Evolutionary conservation across 2,113 vertebrate species (phyloP).

Genomic region (Myiopsitta monachus): DNA sequence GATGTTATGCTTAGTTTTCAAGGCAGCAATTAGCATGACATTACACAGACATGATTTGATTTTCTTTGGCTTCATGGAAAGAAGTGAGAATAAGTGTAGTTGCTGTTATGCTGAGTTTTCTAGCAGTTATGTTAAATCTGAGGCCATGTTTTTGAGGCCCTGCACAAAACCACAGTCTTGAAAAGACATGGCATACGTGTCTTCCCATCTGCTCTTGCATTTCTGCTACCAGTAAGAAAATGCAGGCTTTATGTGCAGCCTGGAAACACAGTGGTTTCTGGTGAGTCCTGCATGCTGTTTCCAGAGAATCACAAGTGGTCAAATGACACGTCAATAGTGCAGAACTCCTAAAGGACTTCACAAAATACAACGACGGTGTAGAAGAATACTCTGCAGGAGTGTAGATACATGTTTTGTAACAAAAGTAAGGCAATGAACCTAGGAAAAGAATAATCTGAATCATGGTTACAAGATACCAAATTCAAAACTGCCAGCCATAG

Average conservation of each 20-base stretch:
- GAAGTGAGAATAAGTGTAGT: background rate
- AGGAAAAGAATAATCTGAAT: background rate
- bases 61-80: background rate
- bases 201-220: background rate
- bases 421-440: background rate
- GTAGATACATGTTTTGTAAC: background rate
- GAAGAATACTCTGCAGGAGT: background rate
- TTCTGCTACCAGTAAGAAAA: background rate
- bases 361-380: background rate
- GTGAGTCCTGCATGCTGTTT: background rate
- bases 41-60: background rate
- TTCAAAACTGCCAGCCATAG: background rate
- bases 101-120: background rate
- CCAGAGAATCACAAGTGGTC: background rate
- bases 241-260: fast-evolving
- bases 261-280: background rate
- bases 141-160: background rate
- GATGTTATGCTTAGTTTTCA: background rate
- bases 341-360: background rate
- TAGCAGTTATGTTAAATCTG: background rate
- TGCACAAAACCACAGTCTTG: background rate
- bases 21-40: background rate
- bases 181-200: background rate
- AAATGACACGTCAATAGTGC: fast-evolving
- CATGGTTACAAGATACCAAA: background rate